Percentiles rank a stretch among this genome's conserved stretches.
Conservation (phyloP, 2,113 vertebrate genomes). For the Entomyzon cyanotis region DNA sequence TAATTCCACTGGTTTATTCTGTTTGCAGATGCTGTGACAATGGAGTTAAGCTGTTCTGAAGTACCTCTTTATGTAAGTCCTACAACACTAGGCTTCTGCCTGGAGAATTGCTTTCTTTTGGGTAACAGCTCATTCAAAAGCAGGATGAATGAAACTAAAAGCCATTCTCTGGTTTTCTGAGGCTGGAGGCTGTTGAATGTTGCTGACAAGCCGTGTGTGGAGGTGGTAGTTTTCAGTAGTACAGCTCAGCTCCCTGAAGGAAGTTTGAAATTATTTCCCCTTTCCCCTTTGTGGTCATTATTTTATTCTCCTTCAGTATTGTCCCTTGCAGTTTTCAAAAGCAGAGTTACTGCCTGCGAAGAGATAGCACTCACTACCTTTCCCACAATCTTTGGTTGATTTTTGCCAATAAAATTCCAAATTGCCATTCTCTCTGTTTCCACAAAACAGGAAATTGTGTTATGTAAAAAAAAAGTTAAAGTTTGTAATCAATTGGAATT, state of each 20-base stretch:
- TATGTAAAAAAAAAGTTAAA: background rate
- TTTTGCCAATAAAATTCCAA: background rate
- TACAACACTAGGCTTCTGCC: background rate
- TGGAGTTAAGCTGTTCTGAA: slow-evolving; percentile 85
- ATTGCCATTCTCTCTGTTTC: background rate
- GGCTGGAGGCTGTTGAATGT: background rate
- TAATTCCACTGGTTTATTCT: slow-evolving; percentile 58
- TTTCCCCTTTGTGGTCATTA: background rate
- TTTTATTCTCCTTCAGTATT: background rate
- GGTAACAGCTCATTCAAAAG: background rate
- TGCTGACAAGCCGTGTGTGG: background rate
- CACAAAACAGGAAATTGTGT: background rate
- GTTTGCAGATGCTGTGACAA: slow-evolving; percentile 81
- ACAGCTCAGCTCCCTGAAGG: background rate
- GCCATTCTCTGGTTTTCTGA: background rate
- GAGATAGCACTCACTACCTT: background rate
- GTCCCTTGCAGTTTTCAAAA: background rate
- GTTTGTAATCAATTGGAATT: background rate
- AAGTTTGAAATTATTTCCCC: background rate
- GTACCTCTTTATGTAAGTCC: slow-evolving; percentile 91
- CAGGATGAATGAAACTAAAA: slow-evolving; percentile 9
- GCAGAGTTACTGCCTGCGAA: background rate
- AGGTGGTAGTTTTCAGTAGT: background rate
- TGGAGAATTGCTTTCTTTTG: slow-evolving; percentile 11
- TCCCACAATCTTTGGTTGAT: background rate